A percentile compares a stretch with the other conserved stretches of the same genome.
phyloP scores from a whole-genome alignment of 2,113 vertebrate genomes.

The Sardina pilchardus region DNA sequence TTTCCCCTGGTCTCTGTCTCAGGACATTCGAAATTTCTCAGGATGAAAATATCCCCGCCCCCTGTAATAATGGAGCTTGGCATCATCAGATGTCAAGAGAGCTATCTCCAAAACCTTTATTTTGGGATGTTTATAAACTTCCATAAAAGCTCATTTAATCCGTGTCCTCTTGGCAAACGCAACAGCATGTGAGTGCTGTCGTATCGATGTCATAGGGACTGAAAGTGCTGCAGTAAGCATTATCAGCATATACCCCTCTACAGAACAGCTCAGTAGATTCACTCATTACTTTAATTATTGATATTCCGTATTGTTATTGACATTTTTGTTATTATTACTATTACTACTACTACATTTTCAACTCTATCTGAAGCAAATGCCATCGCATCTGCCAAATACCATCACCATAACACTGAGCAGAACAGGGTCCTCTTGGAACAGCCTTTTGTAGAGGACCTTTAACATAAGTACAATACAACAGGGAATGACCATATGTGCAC shows the following conservation, averaged over 20 bases:
- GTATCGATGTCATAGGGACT: neutral
- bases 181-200: neutral
- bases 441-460: neutral
- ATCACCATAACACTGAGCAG: neutral
- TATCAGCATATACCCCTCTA: neutral
- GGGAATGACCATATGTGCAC: neutral
- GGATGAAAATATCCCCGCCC: constrained; percentile 69
- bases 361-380: too few relatives aligned
- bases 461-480: neutral
- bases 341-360: too few relatives aligned
- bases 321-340: too few relatives aligned
- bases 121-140: constrained; percentile 72
- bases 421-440: neutral
- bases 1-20: constrained; percentile 48
- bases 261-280: too few relatives aligned
- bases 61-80: constrained; percentile 57
- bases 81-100: constrained; percentile 66
- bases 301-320: too few relatives aligned
- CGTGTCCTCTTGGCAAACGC: constrained; percentile 36
- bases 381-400: too few relatives aligned
- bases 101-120: constrained; percentile 62
- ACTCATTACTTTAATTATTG: too few relatives aligned
- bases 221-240: neutral
- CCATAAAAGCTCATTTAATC: constrained; percentile 65
- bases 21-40: constrained; percentile 63